Evolutionary conservation across 2,113 vertebrate species (phyloP), one percentile per base, ranked within the genome.

Genomic region (Antennarius striatus): DNA sequence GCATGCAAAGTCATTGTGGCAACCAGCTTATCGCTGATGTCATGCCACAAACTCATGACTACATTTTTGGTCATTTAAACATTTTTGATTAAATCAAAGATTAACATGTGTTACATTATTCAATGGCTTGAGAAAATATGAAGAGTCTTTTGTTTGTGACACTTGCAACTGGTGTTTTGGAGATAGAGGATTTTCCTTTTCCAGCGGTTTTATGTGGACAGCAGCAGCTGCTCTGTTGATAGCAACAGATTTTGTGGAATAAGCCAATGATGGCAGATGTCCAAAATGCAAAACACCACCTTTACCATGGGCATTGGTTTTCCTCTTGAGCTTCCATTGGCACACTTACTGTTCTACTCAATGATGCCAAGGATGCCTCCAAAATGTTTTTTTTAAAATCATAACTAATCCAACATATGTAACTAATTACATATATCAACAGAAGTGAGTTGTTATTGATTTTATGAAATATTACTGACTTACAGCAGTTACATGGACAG

Each of bases 201-300:
- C 22, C 17, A 36, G 61, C 48, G 15, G 43, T 29, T 30, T 3
- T 55, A 43, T 60, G 47, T 54, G 73, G 56, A 60, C 57, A 79
- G 66, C 48, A 42, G 53, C 63, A 56, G 83, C 47, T 59, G 63
- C 60, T 65, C 65, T 74, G 66, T 73, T 69, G 73, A 77, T 51
- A 68, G 66, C 43, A 79, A 75, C 56, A 75, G 73, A 63, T 83
- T 75, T 73, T 64, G 57, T 73, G 74, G 72, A 86, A 86, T 74
- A 75, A 87, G 77, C 71, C 73, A 66, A 59, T 17, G 58, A 84
- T 66, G 85, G 78, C 82, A 77, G 68, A 52, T 28, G 49, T 82
- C 79, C 79, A 89, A 89, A 82, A 85, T 70, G 77, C 71, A 85
- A 81, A 74, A 78, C 71, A 74, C 60, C 75, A 80, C 55, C 75